These are phyloP conservation scores for Pammene fasciana DNA, from an alignment of 2,888 invertebrate species.

Conservation along the genomic window DNA sequence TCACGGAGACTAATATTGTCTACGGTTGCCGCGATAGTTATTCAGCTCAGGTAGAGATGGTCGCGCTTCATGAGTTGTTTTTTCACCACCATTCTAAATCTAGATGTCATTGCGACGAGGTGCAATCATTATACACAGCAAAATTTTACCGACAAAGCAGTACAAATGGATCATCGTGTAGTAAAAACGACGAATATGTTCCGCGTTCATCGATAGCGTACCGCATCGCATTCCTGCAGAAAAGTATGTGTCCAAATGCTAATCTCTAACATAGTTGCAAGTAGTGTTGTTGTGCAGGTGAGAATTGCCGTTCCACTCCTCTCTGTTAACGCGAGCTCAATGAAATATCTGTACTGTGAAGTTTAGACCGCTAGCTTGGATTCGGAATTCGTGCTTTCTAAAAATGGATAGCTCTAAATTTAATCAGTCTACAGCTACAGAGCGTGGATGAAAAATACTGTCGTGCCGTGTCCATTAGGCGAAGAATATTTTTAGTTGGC, in stretches of 20 bases:
- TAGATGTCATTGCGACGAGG: constrained; percentile 32
- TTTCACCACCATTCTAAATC: constrained; percentile 63
- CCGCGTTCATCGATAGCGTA: constrained; percentile 6
- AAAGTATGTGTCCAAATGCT: constrained; percentile 18
- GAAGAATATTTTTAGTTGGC: constrained; percentile 70
- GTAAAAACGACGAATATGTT: constrained; percentile 7
- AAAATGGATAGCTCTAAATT: constrained; percentile 72
- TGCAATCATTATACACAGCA: constrained; percentile 55
- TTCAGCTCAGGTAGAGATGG: constrained; percentile 40
- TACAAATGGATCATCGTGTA: constrained; percentile 5
- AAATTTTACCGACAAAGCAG: neutral
- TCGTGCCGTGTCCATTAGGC: constrained; percentile 74
- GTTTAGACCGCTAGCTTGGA: constrained; percentile 47
- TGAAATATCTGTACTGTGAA: constrained; percentile 46
- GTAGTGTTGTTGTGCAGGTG: constrained; percentile 11
- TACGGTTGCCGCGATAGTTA: no score
- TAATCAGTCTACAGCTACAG: constrained; percentile 67
- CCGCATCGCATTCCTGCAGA: constrained; percentile 6
- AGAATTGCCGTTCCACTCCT: constrained; percentile 22
- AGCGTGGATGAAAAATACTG: constrained; percentile 70
- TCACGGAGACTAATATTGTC: no score
- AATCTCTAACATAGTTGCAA: constrained; percentile 20
- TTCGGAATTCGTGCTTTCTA: constrained; percentile 63
- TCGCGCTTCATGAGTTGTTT: constrained; percentile 77
- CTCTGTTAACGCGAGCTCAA: constrained; percentile 37